A percentile compares a stretch with the other conserved stretches of the same genome.
Evolutionary conservation across 2,888 invertebrate genomes (phyloP).

Genomic region (Sinelater perroti): DNA sequence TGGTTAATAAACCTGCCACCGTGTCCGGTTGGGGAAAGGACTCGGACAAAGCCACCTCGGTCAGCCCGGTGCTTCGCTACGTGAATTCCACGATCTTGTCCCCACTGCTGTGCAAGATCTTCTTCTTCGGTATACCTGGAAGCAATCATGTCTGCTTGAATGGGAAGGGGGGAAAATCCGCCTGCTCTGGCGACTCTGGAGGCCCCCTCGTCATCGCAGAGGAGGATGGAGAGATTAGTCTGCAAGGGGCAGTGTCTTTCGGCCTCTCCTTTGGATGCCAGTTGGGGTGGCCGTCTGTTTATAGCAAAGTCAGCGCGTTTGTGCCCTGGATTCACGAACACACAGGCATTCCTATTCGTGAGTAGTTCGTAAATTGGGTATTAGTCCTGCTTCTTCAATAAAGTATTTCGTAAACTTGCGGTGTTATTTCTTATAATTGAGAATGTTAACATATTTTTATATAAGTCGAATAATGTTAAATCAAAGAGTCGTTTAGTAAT

Average conservation of each 20-base stretch:
- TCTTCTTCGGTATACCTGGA: conserved; percentile 57
- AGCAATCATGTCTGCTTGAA: conserved; percentile 62
- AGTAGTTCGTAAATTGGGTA: no score
- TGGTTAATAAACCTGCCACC: conserved; percentile 46
- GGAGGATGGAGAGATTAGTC: conserved; percentile 7
- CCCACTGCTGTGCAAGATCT: conserved; percentile 59
- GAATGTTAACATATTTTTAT: no score
- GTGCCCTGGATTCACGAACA: conserved; percentile 53
- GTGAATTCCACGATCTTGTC: conserved; percentile 59
- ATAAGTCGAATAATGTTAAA: no score
- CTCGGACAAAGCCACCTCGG: conserved; percentile 53
- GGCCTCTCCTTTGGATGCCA: conserved; percentile 57
- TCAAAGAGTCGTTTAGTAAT: no score
- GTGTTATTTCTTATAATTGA: no score
- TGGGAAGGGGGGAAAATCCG: conserved; percentile 59
- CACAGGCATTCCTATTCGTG: not conserved
- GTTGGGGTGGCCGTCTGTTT: conserved; percentile 58
- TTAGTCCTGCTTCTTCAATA: no score
- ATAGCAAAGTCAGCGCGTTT: conserved; percentile 55
- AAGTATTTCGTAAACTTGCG: no score
- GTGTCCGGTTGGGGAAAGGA: conserved; percentile 64
- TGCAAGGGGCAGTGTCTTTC: conserved; percentile 54
- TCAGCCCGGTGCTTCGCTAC: conserved; percentile 59
- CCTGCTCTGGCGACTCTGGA: conserved; percentile 64
- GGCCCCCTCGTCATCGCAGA: conserved; percentile 44